These are phyloP conservation scores for Callorhinus ursinus DNA, from an alignment of 2,113 vertebrate species.

Conservation along the genomic window DNA sequence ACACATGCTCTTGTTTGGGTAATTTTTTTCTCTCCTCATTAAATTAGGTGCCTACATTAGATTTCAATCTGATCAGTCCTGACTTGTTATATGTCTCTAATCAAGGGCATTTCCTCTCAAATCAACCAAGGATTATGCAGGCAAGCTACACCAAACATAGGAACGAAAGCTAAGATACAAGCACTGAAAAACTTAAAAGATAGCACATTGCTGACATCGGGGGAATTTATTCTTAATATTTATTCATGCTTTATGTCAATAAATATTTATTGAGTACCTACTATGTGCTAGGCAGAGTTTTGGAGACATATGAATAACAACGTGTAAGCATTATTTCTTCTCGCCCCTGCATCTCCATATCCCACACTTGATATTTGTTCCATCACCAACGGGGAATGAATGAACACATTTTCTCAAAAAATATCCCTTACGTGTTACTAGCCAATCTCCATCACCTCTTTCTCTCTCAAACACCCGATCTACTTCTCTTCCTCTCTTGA, in stretches of 20 bases:
- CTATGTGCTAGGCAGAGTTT: not conserved
- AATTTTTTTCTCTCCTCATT: constrained; percentile 84
- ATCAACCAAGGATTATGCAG: constrained; percentile 28
- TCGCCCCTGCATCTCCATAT: not conserved
- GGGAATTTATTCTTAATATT: constrained; percentile 20
- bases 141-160: not conserved
- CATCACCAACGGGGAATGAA: not conserved
- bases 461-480: not conserved
- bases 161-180: not conserved
- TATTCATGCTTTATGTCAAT: not conserved
- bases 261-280: not conserved
- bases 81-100: constrained; percentile 79
- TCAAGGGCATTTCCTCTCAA: constrained; percentile 70
- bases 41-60: constrained; percentile 80
- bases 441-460: not conserved
- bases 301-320: rapidly evolving
- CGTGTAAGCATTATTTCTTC: not conserved
- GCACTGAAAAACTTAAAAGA: not conserved
- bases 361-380: not conserved
- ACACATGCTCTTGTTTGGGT: constrained; percentile 76
- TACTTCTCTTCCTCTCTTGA: not conserved
- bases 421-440: not conserved
- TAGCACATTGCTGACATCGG: not conserved
- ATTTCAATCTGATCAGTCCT: constrained; percentile 66
- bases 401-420: not conserved